Evolutionary conservation across 2,888 invertebrate genomes (phyloP).

Genomic region (Conchocele bisecta): DNA sequence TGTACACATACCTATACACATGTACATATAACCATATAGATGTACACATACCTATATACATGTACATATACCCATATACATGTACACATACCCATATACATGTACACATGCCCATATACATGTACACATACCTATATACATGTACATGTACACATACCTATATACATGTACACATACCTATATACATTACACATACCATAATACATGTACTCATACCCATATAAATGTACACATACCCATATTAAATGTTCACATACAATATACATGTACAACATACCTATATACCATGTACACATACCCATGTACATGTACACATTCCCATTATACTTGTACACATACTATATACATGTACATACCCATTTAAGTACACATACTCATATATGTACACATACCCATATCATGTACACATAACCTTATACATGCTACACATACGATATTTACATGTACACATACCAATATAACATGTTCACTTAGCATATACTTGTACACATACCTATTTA

Average conservation of each 20-base stretch:
- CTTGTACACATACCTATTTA: background rate
- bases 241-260: no score
- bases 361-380: conserved; percentile 9
- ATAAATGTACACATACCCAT: no score
- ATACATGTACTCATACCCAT: no score
- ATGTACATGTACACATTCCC: conserved; percentile 2
- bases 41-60: background rate
- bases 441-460: background rate
- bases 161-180: no score
- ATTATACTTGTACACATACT: background rate
- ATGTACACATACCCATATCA: conserved; percentile 10
- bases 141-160: no score
- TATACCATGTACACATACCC: background rate
- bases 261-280: no score
- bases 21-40: background rate
- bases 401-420: background rate
- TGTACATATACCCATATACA: background rate
- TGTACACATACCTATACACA: background rate
- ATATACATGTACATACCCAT: conserved; percentile 11
- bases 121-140: background rate
- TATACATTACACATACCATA: no score
- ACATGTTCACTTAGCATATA: background rate
- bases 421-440: background rate
- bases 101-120: background rate
- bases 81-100: background rate